phyloP scores from a whole-genome alignment of 2,113 vertebrate species.

The Neodontobutis hainanensis region DNA sequence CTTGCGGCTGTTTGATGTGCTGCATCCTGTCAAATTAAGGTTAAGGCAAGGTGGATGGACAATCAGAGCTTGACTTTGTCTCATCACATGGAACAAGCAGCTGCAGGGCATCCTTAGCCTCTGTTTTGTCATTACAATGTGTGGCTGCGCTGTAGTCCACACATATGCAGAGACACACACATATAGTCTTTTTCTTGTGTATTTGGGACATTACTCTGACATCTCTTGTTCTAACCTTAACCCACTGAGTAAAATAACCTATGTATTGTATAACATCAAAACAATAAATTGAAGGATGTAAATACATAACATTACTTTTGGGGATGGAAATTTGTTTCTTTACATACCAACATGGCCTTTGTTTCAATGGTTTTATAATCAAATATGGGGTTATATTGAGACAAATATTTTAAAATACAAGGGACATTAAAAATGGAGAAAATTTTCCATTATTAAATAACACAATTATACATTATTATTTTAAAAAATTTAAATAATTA shows the following conservation, averaged over 20 bases:
- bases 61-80: constrained; percentile 70
- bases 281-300: no score
- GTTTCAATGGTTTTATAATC: no score
- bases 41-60: constrained; percentile 78
- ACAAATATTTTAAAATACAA: no score
- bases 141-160: constrained; percentile 19
- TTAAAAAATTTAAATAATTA: no score
- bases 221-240: neutral
- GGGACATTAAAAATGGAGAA: no score
- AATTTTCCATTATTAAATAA: no score
- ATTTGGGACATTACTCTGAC: neutral
- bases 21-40: constrained; percentile 79
- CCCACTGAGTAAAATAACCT: neutral
- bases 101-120: constrained; percentile 76
- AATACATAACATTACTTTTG: no score
- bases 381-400: no score
- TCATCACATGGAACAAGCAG: constrained; percentile 75
- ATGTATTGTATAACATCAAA: no score
- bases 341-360: no score
- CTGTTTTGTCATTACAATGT: constrained; percentile 60
- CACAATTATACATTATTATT: no score
- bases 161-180: constrained; percentile 3
- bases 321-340: no score
- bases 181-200: neutral
- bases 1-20: constrained; percentile 71